These are phyloP conservation scores for Brassicogethes aeneus DNA, from an alignment of 2,888 invertebrate species.

Conservation along the genomic window DNA sequence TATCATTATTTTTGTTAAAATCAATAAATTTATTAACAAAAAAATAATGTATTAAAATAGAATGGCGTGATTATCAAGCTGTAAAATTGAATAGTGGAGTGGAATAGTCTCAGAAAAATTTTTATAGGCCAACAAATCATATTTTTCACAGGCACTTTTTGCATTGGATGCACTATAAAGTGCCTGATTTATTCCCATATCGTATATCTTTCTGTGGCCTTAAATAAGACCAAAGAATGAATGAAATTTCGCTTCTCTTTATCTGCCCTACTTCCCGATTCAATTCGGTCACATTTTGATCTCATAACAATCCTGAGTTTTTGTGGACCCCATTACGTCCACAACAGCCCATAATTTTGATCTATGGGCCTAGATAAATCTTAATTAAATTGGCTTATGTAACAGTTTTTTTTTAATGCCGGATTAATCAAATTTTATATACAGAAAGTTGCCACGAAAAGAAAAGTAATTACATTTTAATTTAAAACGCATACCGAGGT, in stretches of 20 bases:
- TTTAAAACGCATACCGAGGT: too few relatives aligned
- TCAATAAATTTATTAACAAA: too few relatives aligned
- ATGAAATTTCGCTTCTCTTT: slow-evolving; percentile 14
- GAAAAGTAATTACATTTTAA: too few relatives aligned
- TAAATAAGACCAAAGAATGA: slow-evolving; percentile 26
- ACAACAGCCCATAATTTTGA: not conserved
- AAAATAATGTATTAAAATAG: too few relatives aligned
- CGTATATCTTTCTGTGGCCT: slow-evolving; percentile 24
- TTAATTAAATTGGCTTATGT: not conserved
- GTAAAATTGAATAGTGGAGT: not conserved
- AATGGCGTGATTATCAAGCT: not conserved
- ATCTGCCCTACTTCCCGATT: slow-evolving; percentile 19
- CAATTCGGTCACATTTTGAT: slow-evolving; percentile 14
- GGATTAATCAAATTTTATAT: too few relatives aligned
- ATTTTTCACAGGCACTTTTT: slow-evolving; percentile 24
- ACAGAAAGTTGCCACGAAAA: too few relatives aligned
- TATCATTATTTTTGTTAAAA: too few relatives aligned
- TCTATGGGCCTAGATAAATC: not conserved
- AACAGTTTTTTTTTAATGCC: too few relatives aligned
- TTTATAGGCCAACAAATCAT: slow-evolving; percentile 28
- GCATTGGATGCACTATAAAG: slow-evolving; percentile 27
- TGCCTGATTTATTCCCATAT: slow-evolving; percentile 26
- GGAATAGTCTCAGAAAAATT: slow-evolving; percentile 21
- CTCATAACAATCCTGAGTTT: not conserved
- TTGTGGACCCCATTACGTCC: not conserved